Conservation (phyloP, 2,113 vertebrate species). For the Megaptera novaeangliae region DNA sequence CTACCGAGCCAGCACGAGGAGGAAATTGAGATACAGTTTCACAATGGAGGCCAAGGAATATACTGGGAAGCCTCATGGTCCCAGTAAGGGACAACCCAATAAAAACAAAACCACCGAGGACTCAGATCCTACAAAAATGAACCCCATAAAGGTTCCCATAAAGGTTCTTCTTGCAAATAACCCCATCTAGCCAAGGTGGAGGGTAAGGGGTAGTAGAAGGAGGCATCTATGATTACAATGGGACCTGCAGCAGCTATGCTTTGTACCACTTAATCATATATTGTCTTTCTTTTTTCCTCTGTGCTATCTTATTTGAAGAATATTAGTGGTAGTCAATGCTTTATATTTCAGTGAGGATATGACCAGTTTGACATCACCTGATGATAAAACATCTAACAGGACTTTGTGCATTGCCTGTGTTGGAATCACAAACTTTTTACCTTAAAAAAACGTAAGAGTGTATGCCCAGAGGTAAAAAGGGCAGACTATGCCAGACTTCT, state of each 20-base stretch:
- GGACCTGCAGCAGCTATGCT: not conserved
- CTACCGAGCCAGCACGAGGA: not conserved
- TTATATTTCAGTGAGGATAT: not conserved
- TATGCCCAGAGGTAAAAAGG: not conserved
- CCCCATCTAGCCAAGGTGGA: not conserved
- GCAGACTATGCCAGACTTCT: not conserved
- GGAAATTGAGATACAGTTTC: not conserved
- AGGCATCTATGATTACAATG: not conserved
- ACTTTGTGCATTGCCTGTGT: not conserved
- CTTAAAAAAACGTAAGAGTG: not conserved
- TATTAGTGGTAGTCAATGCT: not conserved
- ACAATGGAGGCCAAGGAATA: not conserved
- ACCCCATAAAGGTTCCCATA: not conserved
- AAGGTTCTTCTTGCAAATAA: not conserved
- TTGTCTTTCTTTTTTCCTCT: not conserved
- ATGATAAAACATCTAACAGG: not conserved
- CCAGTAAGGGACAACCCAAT: not conserved
- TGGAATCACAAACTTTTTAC: not conserved
- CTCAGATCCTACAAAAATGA: not conserved
- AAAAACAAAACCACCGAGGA: not conserved
- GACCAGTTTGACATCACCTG: not conserved
- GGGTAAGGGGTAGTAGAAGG: not conserved
- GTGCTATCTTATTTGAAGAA: not conserved
- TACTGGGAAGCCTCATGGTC: not conserved
- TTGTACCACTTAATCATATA: not conserved